Conservation (phyloP, 2,113 vertebrate species). For the Halcyon malimbica region DNA sequence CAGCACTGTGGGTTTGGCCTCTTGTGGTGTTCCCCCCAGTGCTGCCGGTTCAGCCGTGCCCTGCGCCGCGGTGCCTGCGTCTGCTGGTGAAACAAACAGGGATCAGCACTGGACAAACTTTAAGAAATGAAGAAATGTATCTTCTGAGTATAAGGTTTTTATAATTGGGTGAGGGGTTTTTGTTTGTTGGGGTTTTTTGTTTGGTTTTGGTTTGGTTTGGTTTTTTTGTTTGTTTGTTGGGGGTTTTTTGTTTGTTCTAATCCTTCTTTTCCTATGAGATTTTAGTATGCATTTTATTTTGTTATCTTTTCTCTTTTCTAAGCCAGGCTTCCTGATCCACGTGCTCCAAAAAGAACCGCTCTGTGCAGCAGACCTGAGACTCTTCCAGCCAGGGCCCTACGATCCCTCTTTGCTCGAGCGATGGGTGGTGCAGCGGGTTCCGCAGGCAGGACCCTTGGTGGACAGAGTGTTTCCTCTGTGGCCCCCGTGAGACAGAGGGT, state of each 20-base stretch:
- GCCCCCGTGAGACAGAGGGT: neutral
- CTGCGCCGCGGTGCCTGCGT: fast-evolving
- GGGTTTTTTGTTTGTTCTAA: neutral
- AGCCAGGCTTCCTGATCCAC: neutral
- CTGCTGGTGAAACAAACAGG: neutral
- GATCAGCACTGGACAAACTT: neutral
- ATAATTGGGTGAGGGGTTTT: neutral
- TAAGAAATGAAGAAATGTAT: neutral
- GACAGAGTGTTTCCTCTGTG: fast-evolving
- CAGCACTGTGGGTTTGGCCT: fast-evolving
- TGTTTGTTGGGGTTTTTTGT: neutral
- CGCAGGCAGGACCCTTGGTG: fast-evolving
- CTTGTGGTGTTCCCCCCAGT: fast-evolving
- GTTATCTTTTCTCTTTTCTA: neutral
- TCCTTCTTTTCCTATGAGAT: too few relatives aligned
- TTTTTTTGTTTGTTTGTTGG: neutral
- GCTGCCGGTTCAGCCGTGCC: fast-evolving
- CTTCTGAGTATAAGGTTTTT: neutral
- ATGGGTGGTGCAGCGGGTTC: neutral
- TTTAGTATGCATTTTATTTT: neutral
- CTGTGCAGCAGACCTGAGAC: neutral
- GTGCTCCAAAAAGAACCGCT: neutral
- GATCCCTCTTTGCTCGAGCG: neutral
- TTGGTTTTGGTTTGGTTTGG: too few relatives aligned
- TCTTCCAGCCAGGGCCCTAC: neutral